Percentiles rank a stretch among this genome's conserved stretches.
These are phyloP conservation scores for Bergia puertoricense DNA, from an alignment of 92 coral and sea anemone species.

Conservation along the genomic window DNA sequence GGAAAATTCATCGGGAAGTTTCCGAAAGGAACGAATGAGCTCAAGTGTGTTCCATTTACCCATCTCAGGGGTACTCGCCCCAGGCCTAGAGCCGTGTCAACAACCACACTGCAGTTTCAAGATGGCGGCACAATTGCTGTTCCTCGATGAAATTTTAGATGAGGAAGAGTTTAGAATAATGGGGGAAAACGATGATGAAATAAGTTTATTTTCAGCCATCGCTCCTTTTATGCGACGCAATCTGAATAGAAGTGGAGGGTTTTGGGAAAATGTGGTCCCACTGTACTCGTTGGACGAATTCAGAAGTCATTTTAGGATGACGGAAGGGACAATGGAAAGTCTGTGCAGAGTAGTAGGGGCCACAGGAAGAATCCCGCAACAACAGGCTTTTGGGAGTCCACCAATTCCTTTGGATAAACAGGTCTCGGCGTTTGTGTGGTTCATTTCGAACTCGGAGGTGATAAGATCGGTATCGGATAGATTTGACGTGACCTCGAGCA, in stretches of 20 bases:
- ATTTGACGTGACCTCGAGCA: conserved; percentile 58
- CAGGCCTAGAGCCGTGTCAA: too few species aligned
- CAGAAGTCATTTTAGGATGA: conserved; percentile 44
- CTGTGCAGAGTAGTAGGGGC: conserved; percentile 30
- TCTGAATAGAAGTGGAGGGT: not conserved
- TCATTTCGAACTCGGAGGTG: conserved; percentile 50
- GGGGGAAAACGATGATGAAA: not conserved
- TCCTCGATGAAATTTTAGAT: too few species aligned
- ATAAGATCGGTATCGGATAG: conserved; percentile 58
- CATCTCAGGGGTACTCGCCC: too few species aligned
- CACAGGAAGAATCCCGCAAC: not conserved
- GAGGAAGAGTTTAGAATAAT: too few species aligned
- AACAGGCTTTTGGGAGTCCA: conserved; percentile 53
- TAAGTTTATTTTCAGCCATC: not conserved
- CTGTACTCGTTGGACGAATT: not conserved
- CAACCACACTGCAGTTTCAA: too few species aligned
- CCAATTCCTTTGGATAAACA: conserved; percentile 23
- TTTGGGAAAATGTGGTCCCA: not conserved
- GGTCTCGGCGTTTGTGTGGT: not conserved
- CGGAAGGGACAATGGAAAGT: not conserved
- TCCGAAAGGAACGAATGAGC: too few species aligned
- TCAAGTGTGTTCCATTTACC: too few species aligned
- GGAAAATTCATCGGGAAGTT: too few species aligned
- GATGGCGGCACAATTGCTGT: too few species aligned
- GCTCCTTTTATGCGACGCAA: not conserved